A percentile compares a stretch with the other conserved stretches of the same genome.
Evolutionary conservation across 2,113 vertebrate genomes (phyloP).

Genomic region (Prunella fulvescens): DNA sequence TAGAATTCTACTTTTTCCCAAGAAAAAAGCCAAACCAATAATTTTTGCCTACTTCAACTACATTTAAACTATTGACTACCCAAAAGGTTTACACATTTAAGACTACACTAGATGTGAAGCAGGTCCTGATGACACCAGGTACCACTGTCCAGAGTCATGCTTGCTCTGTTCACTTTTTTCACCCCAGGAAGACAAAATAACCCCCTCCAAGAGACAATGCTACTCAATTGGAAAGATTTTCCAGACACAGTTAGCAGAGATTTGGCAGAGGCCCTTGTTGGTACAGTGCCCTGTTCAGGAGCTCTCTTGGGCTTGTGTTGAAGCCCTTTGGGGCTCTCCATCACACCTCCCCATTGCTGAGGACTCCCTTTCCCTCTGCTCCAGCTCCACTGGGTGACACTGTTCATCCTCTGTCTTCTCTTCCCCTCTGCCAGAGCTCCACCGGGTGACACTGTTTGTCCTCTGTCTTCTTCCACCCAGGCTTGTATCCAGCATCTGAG

Average conservation of each 20-base stretch:
- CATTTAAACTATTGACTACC: background rate
- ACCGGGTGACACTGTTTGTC: background rate
- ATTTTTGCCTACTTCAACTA: background rate
- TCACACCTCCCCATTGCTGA: fast-evolving
- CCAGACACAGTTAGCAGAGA: background rate
- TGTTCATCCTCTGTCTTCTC: background rate
- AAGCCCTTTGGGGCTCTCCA: background rate
- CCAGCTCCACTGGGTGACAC: background rate
- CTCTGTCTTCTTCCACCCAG: background rate
- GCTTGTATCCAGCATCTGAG: background rate
- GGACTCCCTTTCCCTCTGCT: background rate
- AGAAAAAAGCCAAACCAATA: background rate
- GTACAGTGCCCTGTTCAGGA: background rate
- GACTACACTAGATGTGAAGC: background rate
- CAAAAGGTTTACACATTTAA: background rate
- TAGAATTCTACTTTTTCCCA: background rate
- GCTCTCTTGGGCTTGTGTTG: background rate
- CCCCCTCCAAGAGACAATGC: background rate
- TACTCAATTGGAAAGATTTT: background rate
- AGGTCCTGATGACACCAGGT: background rate
- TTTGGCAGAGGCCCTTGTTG: background rate
- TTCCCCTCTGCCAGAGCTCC: background rate
- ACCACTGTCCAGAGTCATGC: background rate
- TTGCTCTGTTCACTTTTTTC: background rate
- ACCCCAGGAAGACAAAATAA: background rate